These are phyloP conservation scores for Pseudorasbora parva DNA, from an alignment of 2,113 vertebrate species.

Conservation along the genomic window DNA sequence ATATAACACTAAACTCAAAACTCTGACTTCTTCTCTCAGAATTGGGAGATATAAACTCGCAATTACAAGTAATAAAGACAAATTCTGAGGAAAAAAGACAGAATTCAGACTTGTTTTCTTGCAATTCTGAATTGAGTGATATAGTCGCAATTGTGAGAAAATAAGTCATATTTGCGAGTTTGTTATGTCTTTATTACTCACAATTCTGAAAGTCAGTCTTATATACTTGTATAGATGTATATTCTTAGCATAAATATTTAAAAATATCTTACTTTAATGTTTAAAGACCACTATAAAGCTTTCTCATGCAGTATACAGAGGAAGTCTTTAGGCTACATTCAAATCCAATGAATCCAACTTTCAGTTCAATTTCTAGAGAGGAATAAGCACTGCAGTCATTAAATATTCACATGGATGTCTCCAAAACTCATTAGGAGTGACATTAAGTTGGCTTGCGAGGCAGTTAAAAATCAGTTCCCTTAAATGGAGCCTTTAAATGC, in stretches of 20 bases:
- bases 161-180: too few species aligned
- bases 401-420: neutral
- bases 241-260: neutral
- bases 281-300: neutral
- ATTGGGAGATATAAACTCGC: too few species aligned
- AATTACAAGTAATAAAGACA: too few species aligned
- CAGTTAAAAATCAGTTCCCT: neutral
- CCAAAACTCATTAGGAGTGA: neutral
- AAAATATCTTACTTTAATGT: neutral
- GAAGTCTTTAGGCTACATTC: neutral
- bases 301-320: neutral
- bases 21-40: too few species aligned
- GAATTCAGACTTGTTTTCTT: too few species aligned
- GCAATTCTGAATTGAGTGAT: too few species aligned
- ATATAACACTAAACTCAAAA: too few species aligned
- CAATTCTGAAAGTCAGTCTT: too few species aligned
- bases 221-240: neutral
- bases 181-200: too few species aligned
- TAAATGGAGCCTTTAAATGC: neutral
- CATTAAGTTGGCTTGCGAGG: neutral
- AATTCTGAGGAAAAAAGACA: too few species aligned
- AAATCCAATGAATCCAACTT: neutral
- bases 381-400: neutral
- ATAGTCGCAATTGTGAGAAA: too few species aligned
- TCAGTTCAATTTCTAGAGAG: neutral